Base-by-base conservation (phyloP, 2,797 vertebrate species). In the Carapus acus region DNA sequence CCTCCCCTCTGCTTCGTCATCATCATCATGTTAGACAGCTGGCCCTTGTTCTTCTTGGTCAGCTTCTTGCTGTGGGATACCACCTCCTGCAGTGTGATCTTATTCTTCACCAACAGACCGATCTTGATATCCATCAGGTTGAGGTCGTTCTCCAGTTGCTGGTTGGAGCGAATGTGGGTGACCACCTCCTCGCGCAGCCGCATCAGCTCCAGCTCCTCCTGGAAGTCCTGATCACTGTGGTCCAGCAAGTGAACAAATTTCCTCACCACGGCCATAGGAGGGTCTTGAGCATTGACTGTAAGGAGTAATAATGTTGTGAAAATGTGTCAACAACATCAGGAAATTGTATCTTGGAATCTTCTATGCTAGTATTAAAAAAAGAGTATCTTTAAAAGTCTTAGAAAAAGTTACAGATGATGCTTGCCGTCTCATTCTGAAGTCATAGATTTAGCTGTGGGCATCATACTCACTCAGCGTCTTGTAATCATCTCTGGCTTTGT, bases 61-160 rank as follows among this genome's bases (percentile, higher is more conserved):
- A 98, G 91, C 73, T 95, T 98, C 80, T 97, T 98, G 81, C 96
- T 98, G 76, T 98, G 96, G 50, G 96, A 98, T 59, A 98, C 96
- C 58, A 98, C 96, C 69, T 98, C 96, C 92, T 98, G 95, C 83
- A 98, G 33, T 0, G 95, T 98, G 72, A 98, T 97, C 82, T 97
- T 98, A 73, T 97, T 98, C 81, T 97, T 98, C 58, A 98, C 95
- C 62, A 98, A 88, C 59, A 98, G 89, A 11, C 96, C 95, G 2
- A 98, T 98, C 80, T 98, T 98, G 79, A 98, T 97, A 71, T 98
- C 96, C 96, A 98, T 98, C 77, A 96, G 89, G 78, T 98, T 98
- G 63, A 98, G 91, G 79, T 98, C 96, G 23, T 98, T 98, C 84
- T 98, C 95, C 79, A 97, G 86, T 68, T 96, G 94, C 78, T 97